Conservation (phyloP, 2,797 vertebrate species). For the Falco rusticolus region DNA sequence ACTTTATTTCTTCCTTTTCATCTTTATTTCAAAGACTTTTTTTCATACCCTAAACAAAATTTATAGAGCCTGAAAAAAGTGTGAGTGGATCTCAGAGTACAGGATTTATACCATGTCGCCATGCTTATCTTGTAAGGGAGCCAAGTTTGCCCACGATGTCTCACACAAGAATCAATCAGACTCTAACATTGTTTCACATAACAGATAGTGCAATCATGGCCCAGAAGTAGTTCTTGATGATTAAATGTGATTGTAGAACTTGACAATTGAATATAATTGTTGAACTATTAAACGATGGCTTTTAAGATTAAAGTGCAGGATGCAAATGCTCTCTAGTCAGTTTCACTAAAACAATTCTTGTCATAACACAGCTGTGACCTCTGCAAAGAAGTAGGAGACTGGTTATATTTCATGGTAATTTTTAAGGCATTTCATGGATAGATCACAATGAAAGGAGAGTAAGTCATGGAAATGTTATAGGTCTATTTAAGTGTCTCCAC, state of each 20-base stretch:
- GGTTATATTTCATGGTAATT: constrained; percentile 7
- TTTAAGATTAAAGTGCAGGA: constrained; percentile 68
- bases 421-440: constrained; percentile 24
- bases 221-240: constrained; percentile 32
- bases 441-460: neutral
- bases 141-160: constrained; percentile 57
- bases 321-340: constrained; percentile 34
- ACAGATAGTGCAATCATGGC: constrained; percentile 36
- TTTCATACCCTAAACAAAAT: neutral
- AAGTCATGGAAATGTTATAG: constrained; percentile 1
- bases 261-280: constrained; percentile 21
- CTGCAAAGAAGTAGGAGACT: neutral
- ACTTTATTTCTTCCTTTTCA: neutral
- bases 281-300: neutral
- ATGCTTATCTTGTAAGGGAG: constrained; percentile 62
- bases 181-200: constrained; percentile 41
- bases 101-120: constrained; percentile 36
- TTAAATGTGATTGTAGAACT: neutral
- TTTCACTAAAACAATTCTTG: constrained; percentile 48
- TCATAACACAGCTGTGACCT: constrained; percentile 61
- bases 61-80: neutral
- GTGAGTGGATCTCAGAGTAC: neutral
- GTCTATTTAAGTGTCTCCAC: neutral
- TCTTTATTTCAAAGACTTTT: neutral
- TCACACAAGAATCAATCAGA: constrained; percentile 41